These are phyloP conservation scores for Philonicus albiceps DNA, from an alignment of 2,888 invertebrate genomes.

Conservation along the genomic window DNA sequence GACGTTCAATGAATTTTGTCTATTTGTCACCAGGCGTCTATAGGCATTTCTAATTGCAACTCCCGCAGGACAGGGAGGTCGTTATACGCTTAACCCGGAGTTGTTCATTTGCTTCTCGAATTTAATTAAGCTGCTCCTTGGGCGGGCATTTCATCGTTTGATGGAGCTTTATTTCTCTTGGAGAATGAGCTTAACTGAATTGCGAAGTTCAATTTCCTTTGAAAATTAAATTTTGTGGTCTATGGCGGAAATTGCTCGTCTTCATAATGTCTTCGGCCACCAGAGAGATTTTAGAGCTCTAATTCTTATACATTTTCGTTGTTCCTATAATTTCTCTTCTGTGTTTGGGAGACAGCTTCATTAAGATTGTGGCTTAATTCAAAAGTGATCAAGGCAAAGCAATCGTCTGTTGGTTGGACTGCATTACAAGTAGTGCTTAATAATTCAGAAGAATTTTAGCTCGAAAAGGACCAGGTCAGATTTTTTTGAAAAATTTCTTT, in stretches of 20 bases:
- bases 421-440: not conserved
- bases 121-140: slow-evolving; percentile 11
- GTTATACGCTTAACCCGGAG: not conserved
- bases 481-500: not conserved
- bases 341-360: not conserved
- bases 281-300: not conserved
- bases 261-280: slow-evolving; percentile 5
- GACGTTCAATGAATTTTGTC: not conserved
- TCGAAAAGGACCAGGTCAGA: not conserved
- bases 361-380: not conserved
- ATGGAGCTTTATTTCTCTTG: not conserved
- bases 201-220: slow-evolving; percentile 17
- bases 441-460: not conserved
- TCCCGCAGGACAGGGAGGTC: not conserved
- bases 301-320: not conserved
- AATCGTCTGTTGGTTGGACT: not conserved
- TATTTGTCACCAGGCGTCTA: not conserved
- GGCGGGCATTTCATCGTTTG: not conserved
- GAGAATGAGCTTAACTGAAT: slow-evolving; percentile 9
- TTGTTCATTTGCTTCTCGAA: slow-evolving; percentile 9
- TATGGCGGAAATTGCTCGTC: slow-evolving; percentile 4
- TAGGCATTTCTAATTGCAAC: not conserved
- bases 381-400: not conserved
- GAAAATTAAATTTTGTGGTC: slow-evolving; percentile 21
- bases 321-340: not conserved